Evolutionary conservation across 1,140 invertebrate genomes (phyloP), one percentile per base, ranked within the genome.

Genomic region (Drosophila ambigua): DNA sequence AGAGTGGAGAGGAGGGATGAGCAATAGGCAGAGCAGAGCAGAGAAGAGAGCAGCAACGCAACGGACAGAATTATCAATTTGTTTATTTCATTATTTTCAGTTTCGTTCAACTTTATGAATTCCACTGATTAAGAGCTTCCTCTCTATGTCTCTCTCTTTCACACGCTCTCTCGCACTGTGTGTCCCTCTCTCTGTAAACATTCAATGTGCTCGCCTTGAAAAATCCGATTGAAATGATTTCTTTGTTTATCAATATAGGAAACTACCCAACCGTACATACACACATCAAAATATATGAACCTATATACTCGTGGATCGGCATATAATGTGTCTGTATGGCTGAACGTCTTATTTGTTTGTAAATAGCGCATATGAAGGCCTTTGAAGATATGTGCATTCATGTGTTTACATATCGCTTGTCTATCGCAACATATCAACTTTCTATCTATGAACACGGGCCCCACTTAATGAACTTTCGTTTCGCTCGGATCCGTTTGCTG

Each of bases 401-500:
- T 31, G 20, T 35, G 20, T 57, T 58, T 41, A 41, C 26, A 41
- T 72, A 61, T 62, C 16, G 16, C 26, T 49, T 49, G 39, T 54
- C 28, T 5, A 45, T 43, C 26, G 35, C 11, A 26, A 24, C 16
- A 43, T 39, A 65, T 67, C 64, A 80, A 87, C 81, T 85, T 85
- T 87, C 82, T 74, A 71, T 52, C 57, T 6, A 39, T 82, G 52
- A 46, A 81, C 77, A 81, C 77, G 64, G 11, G 15, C 28, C 49
- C 62, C 74, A 72, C 45, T 87, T 78, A 78, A 85, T 85, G 74
- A 82, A 80, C 81, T 85, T 85, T 85, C 69, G 59, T 66, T 59
- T 51, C 51, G 44, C 74, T 65, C 39, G 45, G 71, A 65, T 85
- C 61, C 68, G 65, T 87, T 87, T 87, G 65, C 72, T 67, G 72